Base-by-base conservation (phyloP, 2,113 vertebrate genomes). In the Parotia lawesii region DNA sequence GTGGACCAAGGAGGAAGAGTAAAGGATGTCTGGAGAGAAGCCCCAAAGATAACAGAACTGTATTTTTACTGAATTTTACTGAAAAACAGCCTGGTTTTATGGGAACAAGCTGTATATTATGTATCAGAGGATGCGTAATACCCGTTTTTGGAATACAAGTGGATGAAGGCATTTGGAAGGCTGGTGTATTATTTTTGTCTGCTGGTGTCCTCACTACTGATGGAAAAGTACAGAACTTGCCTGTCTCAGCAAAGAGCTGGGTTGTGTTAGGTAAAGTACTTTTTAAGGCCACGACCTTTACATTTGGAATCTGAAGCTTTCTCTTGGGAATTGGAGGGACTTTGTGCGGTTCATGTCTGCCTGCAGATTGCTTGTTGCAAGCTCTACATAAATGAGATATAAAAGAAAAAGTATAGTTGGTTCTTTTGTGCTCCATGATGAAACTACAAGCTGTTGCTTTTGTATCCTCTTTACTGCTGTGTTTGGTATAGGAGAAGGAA, bases 41-140 rank as follows among this genome's bases (percentile, higher is more conserved):
- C 40, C 10, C 15, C 11, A 35, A 12, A 72, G 21, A 25, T 10
- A 8, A 71, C 50, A 72, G 10, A 33, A 21, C 5, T 45, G 20
- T 31, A 5, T 51, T 31, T 47, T 44, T 35, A 13, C 29, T 20
- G 31, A 40, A 5, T 37, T 69, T 65, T 28, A 16, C 5, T 40
- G n/a, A 25, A 58, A 24, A 84, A 4, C 35, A 44, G 5, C 6
- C 6, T 58, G 0, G 1, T 47, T 71, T 40, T 35, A 2, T 53
- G 13, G 31, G 12, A 10, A 18, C 0, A 0, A 80, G 31, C 40
- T 66, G 10, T 42, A 3, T 33, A 21, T 37, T 37, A 37, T 37
- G 10, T 18, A 8, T 71, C 20, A 28, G 31, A 78, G 8, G 13
- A 5, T 47, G 25, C 2, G 0, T 54, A 42, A 28, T 25, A 9